Percentiles rank a stretch among this genome's conserved stretches.
Conservation (phyloP, 2,888 invertebrate species). For the Epirrhoe tristata region DNA sequence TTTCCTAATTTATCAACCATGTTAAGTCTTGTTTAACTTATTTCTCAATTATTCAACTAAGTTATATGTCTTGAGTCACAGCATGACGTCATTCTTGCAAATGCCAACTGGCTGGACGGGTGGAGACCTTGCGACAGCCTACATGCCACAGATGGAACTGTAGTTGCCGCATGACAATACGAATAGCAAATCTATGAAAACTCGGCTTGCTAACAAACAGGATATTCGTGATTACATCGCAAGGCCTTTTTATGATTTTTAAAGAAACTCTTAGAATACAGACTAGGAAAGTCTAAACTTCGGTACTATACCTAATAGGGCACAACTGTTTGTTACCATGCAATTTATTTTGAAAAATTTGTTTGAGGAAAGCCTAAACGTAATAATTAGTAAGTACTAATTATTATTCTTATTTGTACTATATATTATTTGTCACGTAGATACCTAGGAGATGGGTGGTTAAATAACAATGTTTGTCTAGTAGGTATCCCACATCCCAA, state of each 20-base stretch:
- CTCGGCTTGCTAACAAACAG: slow-evolving; percentile 35
- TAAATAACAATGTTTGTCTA: no score
- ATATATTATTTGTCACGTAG: no score
- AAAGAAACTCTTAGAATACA: no score
- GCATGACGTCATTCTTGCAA: slow-evolving; percentile 72
- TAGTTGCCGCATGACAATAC: slow-evolving; percentile 27
- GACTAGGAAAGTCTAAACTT: no score
- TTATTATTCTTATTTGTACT: no score
- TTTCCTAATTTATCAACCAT: slow-evolving; percentile 14
- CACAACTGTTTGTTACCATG: no score
- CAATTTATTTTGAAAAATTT: no score
- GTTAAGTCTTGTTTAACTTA: not conserved
- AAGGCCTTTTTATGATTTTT: slow-evolving; percentile 15
- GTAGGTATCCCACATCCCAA: no score
- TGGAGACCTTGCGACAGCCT: slow-evolving; percentile 65
- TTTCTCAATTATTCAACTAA: slow-evolving; percentile 15
- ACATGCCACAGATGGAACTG: slow-evolving; percentile 30
- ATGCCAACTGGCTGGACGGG: slow-evolving; percentile 66
- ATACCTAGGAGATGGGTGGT: no score
- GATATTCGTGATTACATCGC: slow-evolving; percentile 39
- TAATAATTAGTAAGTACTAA: no score
- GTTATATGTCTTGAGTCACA: slow-evolving; percentile 60
- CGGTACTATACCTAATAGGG: no score
- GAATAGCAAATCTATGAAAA: slow-evolving; percentile 48
- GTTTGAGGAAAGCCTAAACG: no score